A percentile compares a stretch with the other conserved stretches of the same genome.
Conservation (phyloP, 2,113 vertebrate species). For the Silurus glanis region DNA sequence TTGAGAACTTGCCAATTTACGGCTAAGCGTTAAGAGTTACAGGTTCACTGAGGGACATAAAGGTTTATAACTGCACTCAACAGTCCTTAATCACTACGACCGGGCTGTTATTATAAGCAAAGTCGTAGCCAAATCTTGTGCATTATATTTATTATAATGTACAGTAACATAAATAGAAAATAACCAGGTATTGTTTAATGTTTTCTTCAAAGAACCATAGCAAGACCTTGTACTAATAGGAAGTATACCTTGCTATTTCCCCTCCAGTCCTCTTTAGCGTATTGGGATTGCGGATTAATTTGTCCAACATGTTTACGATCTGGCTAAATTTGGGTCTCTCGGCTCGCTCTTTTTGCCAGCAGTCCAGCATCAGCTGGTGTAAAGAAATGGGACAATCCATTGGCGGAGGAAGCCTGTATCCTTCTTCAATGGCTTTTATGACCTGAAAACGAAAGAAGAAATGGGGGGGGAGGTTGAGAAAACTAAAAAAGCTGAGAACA, state of each 20-base stretch:
- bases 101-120: neutral
- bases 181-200: neutral
- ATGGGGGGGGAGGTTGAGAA: neutral
- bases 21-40: conserved; percentile 17
- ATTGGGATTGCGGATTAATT: conserved; percentile 95
- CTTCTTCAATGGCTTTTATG: conserved; percentile 97
- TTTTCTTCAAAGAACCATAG: neutral
- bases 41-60: conserved; percentile 33
- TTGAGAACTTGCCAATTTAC: conserved; percentile 15
- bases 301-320: conserved; percentile 98
- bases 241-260: conserved; percentile 81
- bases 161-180: neutral
- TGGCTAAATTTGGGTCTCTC: conserved; percentile 95
- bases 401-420: conserved; percentile 91
- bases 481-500: neutral
- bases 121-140: conserved; percentile 5
- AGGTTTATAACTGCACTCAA: conserved; percentile 21
- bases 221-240: neutral
- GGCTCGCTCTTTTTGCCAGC: conserved; percentile 92
- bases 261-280: conserved; percentile 91
- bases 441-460: conserved; percentile 71
- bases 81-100: conserved; percentile 20
- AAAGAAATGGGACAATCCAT: conserved; percentile 96
- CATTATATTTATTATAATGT: neutral
- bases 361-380: conserved; percentile 96